Evolutionary conservation across 2,113 vertebrate species (phyloP).

Genomic region (Chaenocephalus aceratus): DNA sequence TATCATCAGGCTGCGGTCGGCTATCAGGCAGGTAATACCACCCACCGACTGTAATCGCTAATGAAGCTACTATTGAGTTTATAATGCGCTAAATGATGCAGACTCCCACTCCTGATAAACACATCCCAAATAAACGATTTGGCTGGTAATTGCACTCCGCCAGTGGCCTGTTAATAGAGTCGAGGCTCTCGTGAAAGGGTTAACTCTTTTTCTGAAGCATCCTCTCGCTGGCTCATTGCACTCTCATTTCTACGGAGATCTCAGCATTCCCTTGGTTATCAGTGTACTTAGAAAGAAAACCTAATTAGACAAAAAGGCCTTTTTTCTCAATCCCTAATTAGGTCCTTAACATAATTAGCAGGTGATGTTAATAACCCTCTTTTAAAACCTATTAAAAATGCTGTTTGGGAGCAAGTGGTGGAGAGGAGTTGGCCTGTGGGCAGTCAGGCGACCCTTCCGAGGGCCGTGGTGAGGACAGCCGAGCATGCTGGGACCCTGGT

Average conservation of each 20-base stretch:
- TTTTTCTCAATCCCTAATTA: constrained; percentile 93
- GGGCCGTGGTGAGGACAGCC: constrained; percentile 72
- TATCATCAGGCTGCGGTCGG: constrained; percentile 77
- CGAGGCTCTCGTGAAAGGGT: constrained; percentile 84
- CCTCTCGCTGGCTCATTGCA: constrained; percentile 86
- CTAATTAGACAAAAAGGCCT: constrained; percentile 92
- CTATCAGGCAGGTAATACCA: constrained; percentile 85
- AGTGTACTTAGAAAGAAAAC: constrained; percentile 90
- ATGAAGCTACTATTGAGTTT: constrained; percentile 87
- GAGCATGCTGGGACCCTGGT: constrained; percentile 78
- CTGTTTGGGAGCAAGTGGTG: constrained; percentile 89
- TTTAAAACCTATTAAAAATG: constrained; percentile 96
- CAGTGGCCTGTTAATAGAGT: constrained; percentile 84
- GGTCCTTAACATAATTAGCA: constrained; percentile 98
- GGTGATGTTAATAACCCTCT: constrained; percentile 98
- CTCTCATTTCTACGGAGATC: constrained; percentile 86
- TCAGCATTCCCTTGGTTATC: constrained; percentile 87
- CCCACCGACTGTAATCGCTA: constrained; percentile 86
- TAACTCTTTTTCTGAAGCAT: constrained; percentile 85
- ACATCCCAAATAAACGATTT: constrained; percentile 87
- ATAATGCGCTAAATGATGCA: constrained; percentile 87
- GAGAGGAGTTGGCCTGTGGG: constrained; percentile 85
- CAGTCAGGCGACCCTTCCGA: constrained; percentile 73
- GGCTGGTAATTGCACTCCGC: constrained; percentile 85
- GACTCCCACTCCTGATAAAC: constrained; percentile 86